Base-by-base conservation (phyloP, 1,140 invertebrate species). In the Drosophila erecta region DNA sequence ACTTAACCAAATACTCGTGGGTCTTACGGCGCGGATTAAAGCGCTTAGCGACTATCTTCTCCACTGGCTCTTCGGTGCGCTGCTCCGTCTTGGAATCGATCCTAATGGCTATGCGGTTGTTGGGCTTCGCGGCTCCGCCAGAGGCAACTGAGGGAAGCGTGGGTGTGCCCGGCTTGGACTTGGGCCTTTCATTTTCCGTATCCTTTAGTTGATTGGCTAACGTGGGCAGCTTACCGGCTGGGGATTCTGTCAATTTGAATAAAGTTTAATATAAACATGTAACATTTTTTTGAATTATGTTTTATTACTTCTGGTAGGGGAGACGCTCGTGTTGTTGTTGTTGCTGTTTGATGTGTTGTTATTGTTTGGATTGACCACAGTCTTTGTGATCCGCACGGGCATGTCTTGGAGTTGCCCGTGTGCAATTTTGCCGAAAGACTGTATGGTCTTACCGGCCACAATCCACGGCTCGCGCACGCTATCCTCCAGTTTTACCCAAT, bases 1-100 rank as follows among this genome's bases (percentile, higher is more conserved):
- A 97, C 92, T 97, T 97, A 12, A 97, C 93, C 76, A 96, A 92
- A 92, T 96, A 97, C 92, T 97, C 96, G 73, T 95, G 95, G 58
- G 95, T 95, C 87, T 95, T 95, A 58, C 95, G 95, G 44, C 95
- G 94, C 5, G 95, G 95, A 93, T 97, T 97, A 83, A 95, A 96
- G 14, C 96, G 93, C 90, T 96, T 96, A 10, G 96, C 96, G 35
- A 97, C 93, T 67, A 97, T 96, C 93, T 96, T 96, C 86, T 97
- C 96, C 0, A 87, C 83, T 4, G 96, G 95, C 49, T 83, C 86
- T 51, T 92, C 92, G 4, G 91, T 80, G 4, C 87, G 78, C 15
- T 90, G 76, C 43, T 92, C 85, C 2, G 85, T 89, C 35, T 91
- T 91, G 11, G 81, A 65, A 53, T 92, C 76, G 11, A 91, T 74